phyloP scores from a whole-genome alignment of 2,797 vertebrate genomes.

The Cichlasoma orientale region DNA sequence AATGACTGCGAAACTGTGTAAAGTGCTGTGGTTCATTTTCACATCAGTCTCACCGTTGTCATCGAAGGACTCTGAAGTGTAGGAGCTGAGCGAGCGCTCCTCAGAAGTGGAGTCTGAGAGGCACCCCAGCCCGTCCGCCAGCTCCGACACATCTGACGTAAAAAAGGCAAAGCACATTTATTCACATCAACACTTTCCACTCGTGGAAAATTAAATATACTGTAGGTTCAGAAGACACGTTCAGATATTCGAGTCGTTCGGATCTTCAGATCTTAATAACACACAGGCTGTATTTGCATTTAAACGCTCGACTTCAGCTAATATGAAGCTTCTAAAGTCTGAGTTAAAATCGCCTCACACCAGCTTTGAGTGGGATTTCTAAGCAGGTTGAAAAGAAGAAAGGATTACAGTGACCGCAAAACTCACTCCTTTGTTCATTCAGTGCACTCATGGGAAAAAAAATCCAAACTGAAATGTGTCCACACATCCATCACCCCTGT shows the following conservation, averaged over 20 bases:
- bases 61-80: slow-evolving; percentile 92
- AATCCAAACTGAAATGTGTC: background rate
- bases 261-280: background rate
- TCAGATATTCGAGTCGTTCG: background rate
- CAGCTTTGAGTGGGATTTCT: background rate
- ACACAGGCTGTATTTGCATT: background rate
- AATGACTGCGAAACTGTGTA: background rate
- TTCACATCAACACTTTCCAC: background rate
- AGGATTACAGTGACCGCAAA: background rate
- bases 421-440: background rate
- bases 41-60: slow-evolving; percentile 89
- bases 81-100: slow-evolving; percentile 91
- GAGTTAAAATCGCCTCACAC: background rate
- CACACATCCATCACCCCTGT: background rate
- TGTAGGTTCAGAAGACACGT: background rate
- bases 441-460: background rate
- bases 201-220: background rate
- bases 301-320: background rate
- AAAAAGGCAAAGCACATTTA: slow-evolving; percentile 24
- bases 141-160: slow-evolving; percentile 80
- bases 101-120: slow-evolving; percentile 92
- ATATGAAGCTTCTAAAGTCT: background rate
- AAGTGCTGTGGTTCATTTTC: background rate
- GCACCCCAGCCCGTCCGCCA: slow-evolving; percentile 84
- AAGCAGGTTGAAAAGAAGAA: background rate